These are phyloP conservation scores for Dendrocopos noguchii DNA, from an alignment of 2,113 vertebrate genomes.

Conservation along the genomic window DNA sequence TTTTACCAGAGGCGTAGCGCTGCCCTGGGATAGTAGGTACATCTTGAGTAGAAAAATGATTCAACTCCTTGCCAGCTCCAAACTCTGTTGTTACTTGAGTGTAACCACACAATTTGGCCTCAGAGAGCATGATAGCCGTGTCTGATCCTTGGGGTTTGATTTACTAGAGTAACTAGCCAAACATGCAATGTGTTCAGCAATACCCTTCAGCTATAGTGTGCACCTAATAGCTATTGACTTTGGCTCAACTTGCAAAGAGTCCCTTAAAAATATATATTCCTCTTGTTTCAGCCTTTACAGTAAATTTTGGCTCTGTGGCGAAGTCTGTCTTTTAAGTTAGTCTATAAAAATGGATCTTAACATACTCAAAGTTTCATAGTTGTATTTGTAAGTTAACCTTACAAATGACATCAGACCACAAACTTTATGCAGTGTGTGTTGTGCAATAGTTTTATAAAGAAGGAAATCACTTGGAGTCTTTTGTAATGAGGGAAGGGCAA, in stretches of 20 bases:
- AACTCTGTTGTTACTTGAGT: not conserved
- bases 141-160: not conserved
- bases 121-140: not conserved
- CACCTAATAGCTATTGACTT: not conserved
- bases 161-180: constrained; percentile 5
- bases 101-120: not conserved
- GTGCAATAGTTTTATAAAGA: not conserved
- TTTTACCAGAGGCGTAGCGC: not conserved
- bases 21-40: not conserved
- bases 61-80: not conserved
- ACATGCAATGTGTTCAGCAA: constrained; percentile 1
- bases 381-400: not conserved
- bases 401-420: not conserved
- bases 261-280: not conserved
- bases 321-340: not conserved
- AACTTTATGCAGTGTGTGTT: not conserved
- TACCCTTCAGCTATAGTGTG: not conserved
- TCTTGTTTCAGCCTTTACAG: not conserved
- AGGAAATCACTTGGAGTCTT: not conserved
- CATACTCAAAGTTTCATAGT: not conserved
- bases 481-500: not conserved
- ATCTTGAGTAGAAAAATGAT: not conserved
- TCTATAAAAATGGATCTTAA: not conserved
- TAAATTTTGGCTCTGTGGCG: not conserved
- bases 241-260: not conserved